Conservation (phyloP, 2,797 vertebrate genomes). For the Graptemys geographica region DNA sequence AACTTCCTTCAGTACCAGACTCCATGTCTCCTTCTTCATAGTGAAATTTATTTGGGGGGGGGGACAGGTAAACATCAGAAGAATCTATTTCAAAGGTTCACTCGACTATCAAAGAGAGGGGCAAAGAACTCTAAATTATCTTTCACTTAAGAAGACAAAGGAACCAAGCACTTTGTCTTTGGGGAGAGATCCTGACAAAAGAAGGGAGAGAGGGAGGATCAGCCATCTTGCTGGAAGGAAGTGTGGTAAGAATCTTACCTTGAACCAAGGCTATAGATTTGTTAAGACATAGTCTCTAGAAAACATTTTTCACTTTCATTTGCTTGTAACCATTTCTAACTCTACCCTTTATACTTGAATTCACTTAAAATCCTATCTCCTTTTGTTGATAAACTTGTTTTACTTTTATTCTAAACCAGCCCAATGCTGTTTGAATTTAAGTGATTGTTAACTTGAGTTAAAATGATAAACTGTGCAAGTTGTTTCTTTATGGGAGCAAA, state of each 20-base stretch:
- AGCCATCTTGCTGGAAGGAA: background rate
- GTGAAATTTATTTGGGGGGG: background rate
- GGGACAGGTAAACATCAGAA: background rate
- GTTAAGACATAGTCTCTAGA: background rate
- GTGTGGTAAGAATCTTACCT: background rate
- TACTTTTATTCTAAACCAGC: too few species aligned
- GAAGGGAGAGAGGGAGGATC: background rate
- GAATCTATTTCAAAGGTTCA: background rate
- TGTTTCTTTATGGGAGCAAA: background rate
- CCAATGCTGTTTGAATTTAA: background rate
- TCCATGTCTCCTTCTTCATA: background rate
- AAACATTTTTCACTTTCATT: background rate
- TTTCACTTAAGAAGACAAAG: background rate
- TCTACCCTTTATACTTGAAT: background rate
- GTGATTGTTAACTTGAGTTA: background rate
- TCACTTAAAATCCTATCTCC: background rate
- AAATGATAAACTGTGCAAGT: background rate
- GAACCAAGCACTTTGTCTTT: background rate
- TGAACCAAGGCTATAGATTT: too few species aligned
- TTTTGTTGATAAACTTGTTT: too few species aligned
- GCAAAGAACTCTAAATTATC: background rate
- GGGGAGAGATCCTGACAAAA: background rate
- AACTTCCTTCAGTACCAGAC: background rate
- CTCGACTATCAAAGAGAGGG: background rate
- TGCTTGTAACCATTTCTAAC: background rate